Evolutionary conservation across 2,797 vertebrate species (phyloP), one percentile per base, ranked within the genome.

Genomic region (Miichthys miiuy): DNA sequence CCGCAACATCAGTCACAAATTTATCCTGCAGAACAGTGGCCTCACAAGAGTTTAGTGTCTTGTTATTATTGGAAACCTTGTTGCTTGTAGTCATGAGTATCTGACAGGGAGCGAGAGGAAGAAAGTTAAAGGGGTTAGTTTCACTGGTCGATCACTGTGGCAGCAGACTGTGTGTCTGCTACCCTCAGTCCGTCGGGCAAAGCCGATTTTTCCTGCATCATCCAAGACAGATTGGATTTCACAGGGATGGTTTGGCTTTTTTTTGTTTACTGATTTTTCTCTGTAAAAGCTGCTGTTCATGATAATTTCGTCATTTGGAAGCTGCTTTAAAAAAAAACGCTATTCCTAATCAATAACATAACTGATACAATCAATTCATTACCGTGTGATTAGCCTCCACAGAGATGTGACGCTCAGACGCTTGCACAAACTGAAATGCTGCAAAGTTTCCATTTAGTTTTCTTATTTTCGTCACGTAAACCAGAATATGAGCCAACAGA

Each of bases 51-150:
- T 82, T 80, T 73, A 68, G 77, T 78, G 60, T 85, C 41, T 65
- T 34, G 18, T 77, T 82, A 77, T 86, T 86, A 80, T 54, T 68
- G 76, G 65, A 79, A 85, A 75, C 57, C 65, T 57, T 44, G n/a
- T 65, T 18, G 56, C 67, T 65, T n/a, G 42, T 42, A 41, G 60
- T 68, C 74, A 65, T 63, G 67, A 65, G 48, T 25, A 27, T 77
- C 48, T 48, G 54, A 30, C 70, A 54, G 57, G 17, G 51, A 66
- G 56, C n/a, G 62, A 57, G 62, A 68, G 66, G 23, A 64, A 46
- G 41, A 74, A 70, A 75, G 67, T 79, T 74, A 25, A 75, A 74
- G 57, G 56, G 74, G 62, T 82, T 66, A 51, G 51, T 62, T 56
- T 67, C 57, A 77, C 67, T 72, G 74, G 69, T 56, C 63, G 75